Evolutionary conservation across 2,888 invertebrate genomes (phyloP), one percentile per base, ranked within the genome.

Genomic region (Noctua fimbriata): DNA sequence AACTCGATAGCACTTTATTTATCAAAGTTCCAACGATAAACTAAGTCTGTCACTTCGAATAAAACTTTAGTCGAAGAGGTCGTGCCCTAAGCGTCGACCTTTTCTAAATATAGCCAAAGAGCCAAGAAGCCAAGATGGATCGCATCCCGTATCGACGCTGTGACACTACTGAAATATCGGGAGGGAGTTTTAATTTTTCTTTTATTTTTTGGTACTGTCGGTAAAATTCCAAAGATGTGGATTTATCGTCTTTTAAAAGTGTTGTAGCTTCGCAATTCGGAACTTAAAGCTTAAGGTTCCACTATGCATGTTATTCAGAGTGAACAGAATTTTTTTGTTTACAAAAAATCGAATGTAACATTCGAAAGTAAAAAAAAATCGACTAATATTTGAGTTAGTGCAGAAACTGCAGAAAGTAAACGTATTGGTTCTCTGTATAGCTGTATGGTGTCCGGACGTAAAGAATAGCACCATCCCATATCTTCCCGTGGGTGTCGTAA

Each of bases 61-160:
- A 65, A 81, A 81, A 84, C 63, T 76, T 79, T 72, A 24, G 36
- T 49, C 36, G n/a, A 52, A 7, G 60, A 76, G 78, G 78, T 76
- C 74, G 60, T 65, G 28, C 21, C 49, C 69, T 65, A 18, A 69
- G 73, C 36, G 65, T 58, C 47, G 78, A 86, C 85, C 87, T 85
- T 76, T 85, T 78, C 77, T 84, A 86, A 75, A 84, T 75, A 87
- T 87, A 86, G 81, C 70, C 47, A 49, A 69, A 67, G 44, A 75
- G 76, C n/a, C 60, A 74, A 85, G 87, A 71, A 75, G 73, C 28
- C 36, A 79, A 76, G 84, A 87, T 79, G 76, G 76, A 87, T 87
- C 67, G 60, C 76, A 36, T 83, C 75, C 49, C 24, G 63, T 69
- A 24, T 47, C 73, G 41, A 69, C 55, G 52, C 12, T 14, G 49